Percentiles rank a stretch among this genome's conserved stretches.
These are phyloP conservation scores for Xylocampa areola DNA, from an alignment of 2,888 invertebrate genomes.

Conservation along the genomic window DNA sequence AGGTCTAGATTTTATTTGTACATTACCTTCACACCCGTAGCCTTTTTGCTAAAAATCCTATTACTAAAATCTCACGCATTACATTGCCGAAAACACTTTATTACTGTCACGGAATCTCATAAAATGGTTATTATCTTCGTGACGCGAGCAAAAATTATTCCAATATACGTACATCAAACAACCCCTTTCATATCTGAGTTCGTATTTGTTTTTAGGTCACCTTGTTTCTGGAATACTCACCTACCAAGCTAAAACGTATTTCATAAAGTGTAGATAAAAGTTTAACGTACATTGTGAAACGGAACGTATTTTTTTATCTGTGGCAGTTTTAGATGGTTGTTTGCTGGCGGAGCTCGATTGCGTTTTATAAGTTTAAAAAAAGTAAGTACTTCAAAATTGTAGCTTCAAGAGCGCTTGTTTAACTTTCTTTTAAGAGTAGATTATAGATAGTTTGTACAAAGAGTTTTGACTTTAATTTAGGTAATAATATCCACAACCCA, in stretches of 20 bases:
- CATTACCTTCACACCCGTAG: background rate
- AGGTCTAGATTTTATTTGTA: background rate
- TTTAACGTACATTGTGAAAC: conserved; percentile 42
- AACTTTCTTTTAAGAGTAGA: background rate
- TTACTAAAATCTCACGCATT: conserved; percentile 5
- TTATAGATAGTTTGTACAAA: background rate
- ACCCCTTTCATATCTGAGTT: conserved; percentile 41
- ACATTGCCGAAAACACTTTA: conserved; percentile 19
- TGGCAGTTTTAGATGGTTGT: conserved; percentile 16
- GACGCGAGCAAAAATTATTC: conserved; percentile 35
- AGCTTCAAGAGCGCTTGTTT: background rate
- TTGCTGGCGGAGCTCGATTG: conserved; percentile 3
- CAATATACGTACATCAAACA: conserved; percentile 34
- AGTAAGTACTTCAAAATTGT: background rate
- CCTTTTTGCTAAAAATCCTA: background rate
- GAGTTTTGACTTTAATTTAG: background rate
- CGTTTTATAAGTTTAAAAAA: background rate
- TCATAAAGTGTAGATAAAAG: conserved; percentile 42
- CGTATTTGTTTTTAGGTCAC: conserved; percentile 54
- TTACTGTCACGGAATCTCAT: conserved; percentile 18
- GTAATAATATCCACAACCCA: background rate
- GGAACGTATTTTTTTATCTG: conserved; percentile 33
- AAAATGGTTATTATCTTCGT: conserved; percentile 28
- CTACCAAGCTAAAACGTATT: conserved; percentile 42
- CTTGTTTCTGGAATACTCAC: conserved; percentile 42